Conservation (phyloP, 2,797 vertebrate genomes). For the Kryptolebias ocellatus region DNA sequence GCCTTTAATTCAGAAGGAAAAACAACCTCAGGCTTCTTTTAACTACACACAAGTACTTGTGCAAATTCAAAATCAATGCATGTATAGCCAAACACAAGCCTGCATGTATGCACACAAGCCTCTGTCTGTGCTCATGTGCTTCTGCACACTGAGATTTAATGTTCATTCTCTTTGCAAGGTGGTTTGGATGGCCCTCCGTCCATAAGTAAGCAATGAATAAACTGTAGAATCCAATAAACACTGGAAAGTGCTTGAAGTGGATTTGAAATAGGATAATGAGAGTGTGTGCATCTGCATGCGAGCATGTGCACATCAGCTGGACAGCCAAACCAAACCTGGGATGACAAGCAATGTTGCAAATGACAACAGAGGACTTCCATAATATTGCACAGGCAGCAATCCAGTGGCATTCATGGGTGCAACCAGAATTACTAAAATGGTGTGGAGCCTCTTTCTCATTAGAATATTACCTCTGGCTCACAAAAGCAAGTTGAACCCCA, state of each 20-base stretch:
- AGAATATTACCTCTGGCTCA: constrained; percentile 82
- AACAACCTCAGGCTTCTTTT: constrained; percentile 30
- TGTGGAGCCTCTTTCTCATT: constrained; percentile 77
- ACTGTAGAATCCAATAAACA: constrained; percentile 77
- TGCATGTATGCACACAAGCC: constrained; percentile 25
- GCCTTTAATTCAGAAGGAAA: constrained; percentile 12
- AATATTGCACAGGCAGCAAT: constrained; percentile 52
- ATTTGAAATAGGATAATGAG: constrained; percentile 74
- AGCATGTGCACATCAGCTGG: constrained; percentile 29
- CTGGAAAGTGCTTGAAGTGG: constrained; percentile 53
- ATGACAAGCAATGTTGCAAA: constrained; percentile 67
- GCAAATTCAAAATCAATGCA: constrained; percentile 39
- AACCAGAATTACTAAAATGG: constrained; percentile 71
- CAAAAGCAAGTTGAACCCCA: constrained; percentile 79
- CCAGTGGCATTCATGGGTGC: constrained; percentile 65
- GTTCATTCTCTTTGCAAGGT: constrained; percentile 69
- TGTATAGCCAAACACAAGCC: constrained; percentile 18
- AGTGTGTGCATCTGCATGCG: constrained; percentile 24
- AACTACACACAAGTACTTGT: constrained; percentile 26
- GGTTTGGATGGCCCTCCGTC: constrained; percentile 65
- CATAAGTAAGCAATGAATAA: constrained; percentile 77
- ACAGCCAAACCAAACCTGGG: constrained; percentile 47
- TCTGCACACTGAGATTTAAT: constrained; percentile 53
- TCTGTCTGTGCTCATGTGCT: constrained; percentile 42
- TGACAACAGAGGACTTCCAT: constrained; percentile 74